phyloP scores from a whole-genome alignment of 2,888 invertebrate species.

The Ommatoiulus sabulosus region DNA sequence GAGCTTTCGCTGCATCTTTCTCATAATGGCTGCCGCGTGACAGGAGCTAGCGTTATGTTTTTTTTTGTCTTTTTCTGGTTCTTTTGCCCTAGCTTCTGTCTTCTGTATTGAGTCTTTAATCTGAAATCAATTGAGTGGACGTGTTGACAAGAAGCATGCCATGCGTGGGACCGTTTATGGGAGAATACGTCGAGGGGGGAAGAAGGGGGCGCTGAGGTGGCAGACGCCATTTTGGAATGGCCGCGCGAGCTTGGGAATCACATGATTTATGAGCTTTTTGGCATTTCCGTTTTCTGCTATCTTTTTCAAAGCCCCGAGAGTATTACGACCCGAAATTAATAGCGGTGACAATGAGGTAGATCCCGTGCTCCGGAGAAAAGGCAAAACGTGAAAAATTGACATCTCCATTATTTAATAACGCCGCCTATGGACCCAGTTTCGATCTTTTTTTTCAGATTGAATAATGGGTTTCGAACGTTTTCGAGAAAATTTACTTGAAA shows the following conservation, averaged over 20 bases:
- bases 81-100: background rate
- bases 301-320: background rate
- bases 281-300: constrained; percentile 39
- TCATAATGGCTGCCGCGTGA: background rate
- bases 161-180: constrained; percentile 47
- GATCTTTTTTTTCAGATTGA: background rate
- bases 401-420: constrained; percentile 38
- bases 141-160: constrained; percentile 47
- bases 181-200: constrained; percentile 2
- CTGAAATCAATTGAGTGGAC: constrained; percentile 48
- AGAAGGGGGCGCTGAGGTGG: constrained; percentile 11
- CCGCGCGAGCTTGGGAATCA: background rate
- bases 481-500: background rate
- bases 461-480: background rate
- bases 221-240: constrained; percentile 22
- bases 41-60: background rate
- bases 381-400: constrained; percentile 33
- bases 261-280: constrained; percentile 42
- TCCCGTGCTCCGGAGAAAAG: background rate
- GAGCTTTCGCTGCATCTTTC: background rate
- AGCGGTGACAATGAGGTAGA: constrained; percentile 37
- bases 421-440: background rate
- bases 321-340: constrained; percentile 30
- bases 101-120: constrained; percentile 39
- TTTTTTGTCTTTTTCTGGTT: constrained; percentile 29